A percentile compares a stretch with the other conserved stretches of the same genome.
Conservation (phyloP, 2,113 vertebrate genomes). For the Vidua macroura region DNA sequence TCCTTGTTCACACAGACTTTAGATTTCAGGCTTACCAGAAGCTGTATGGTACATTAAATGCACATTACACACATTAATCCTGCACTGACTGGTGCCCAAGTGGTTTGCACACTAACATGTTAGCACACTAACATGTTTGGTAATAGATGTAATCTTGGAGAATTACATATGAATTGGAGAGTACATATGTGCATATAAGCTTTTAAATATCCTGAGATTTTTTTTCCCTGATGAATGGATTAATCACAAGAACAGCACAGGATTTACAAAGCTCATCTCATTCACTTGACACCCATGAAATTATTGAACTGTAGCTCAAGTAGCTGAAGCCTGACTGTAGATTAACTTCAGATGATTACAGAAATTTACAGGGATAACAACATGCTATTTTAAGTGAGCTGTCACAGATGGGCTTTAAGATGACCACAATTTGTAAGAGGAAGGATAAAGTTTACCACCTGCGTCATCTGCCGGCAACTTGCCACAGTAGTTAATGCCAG, state of each 20-base stretch:
- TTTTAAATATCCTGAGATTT: not conserved
- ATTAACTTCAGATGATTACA: constrained; percentile 17
- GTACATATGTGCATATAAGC: not conserved
- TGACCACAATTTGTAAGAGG: not conserved
- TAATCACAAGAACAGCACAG: not conserved
- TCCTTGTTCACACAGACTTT: not conserved
- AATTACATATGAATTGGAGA: not conserved
- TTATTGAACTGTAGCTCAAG: constrained; percentile 4
- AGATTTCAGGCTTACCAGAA: not conserved
- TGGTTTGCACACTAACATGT: not conserved
- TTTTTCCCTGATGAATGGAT: not conserved
- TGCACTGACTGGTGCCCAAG: not conserved
- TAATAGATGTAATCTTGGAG: not conserved
- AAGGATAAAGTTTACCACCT: not conserved
- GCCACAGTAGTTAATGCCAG: not conserved
- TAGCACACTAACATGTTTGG: not conserved
- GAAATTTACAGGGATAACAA: constrained; percentile 5
- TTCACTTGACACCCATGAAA: not conserved
- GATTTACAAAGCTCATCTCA: constrained; percentile 6
- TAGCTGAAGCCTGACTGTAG: not conserved
- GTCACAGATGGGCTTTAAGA: constrained; percentile 5
- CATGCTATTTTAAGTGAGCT: not conserved
- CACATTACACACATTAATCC: not conserved
- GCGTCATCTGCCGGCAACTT: not conserved
- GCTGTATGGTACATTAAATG: not conserved